Evolutionary conservation across 2,888 invertebrate genomes (phyloP), one percentile per base, ranked within the genome.

Genomic region (Dynastes tityus): DNA sequence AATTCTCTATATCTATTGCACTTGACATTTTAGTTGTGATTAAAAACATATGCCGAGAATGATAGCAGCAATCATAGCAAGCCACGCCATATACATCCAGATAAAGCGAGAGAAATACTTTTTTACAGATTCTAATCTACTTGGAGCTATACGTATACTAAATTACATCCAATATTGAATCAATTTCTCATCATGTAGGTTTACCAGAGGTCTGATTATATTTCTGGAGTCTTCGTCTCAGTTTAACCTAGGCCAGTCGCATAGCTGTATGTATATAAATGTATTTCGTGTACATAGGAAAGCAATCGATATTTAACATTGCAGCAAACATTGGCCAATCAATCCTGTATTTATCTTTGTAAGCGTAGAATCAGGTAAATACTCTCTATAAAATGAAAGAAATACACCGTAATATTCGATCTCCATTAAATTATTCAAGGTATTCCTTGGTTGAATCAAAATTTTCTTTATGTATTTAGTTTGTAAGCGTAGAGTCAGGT

Each of bases 1-100:
- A 22, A 22, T 5, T n/a, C 55, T 55, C 45, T 55, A 55, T 55
- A 55, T 55, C 55, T 55, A n/a, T 55, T 55, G 55, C 55, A 55
- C 55, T 55, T 55, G 55, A 55, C 55, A 55, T 55, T 55, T 55
- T 55, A 55, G 55, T 55, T 55, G 2, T 22, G 16, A 67, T 37
- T 37, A 67, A 40, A 45, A 40, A 67, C 11, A 67, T 40, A 67
- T 45, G 67, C 40, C 32, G 67, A 67, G 37, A 67, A n/a, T 67
- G 49, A 67, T 67, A 67, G 45, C 45, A 45, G 32, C 32, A 5
- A 32, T 65, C 65, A 29, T 13, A 22, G 40, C n/a, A n/a, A 22
- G 9, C 11, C n/a, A 11, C n/a, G 67, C 49, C 29, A 55, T 55
- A 55, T 11, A 22, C n/a, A 5, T 13, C 16, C 5, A 55, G 13